Conservation (phyloP, 2,113 vertebrate species). For the Picathartes gymnocephalus region DNA sequence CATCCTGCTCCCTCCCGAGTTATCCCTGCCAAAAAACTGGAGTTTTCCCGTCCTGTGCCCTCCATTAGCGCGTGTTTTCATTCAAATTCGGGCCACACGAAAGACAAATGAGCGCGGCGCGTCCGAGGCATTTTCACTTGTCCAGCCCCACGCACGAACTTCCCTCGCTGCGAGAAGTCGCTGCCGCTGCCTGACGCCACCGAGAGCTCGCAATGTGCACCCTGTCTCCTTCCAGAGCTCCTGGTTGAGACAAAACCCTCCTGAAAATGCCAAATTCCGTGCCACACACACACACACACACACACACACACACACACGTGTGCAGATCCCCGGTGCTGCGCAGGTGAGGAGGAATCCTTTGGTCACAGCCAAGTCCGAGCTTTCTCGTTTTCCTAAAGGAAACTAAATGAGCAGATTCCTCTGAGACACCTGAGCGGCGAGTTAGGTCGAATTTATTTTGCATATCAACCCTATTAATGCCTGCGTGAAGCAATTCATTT, state of each 20-base stretch:
- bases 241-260: accelerated
- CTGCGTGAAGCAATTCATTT: neutral
- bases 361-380: neutral
- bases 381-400: neutral
- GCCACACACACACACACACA: accelerated
- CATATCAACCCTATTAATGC: neutral
- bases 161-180: neutral
- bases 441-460: neutral
- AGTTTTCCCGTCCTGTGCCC: neutral
- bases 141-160: slow-evolving; percentile 60
- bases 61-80: slow-evolving; percentile 77
- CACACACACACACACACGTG: accelerated
- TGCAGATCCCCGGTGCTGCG: accelerated
- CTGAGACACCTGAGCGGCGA: neutral
- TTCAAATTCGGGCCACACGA: slow-evolving; percentile 76
- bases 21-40: neutral
- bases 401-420: neutral
- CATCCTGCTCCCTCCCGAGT: neutral
- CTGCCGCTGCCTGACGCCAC: neutral
- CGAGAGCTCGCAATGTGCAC: accelerated
- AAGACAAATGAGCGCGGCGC: slow-evolving; percentile 79
- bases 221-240: neutral
- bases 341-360: neutral
- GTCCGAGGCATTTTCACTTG: slow-evolving; percentile 75
- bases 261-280: accelerated